Percentiles rank a stretch among this genome's conserved stretches.
phyloP scores from a whole-genome alignment of 2,797 vertebrate genomes.

The Scolopax bukidnonensis region DNA sequence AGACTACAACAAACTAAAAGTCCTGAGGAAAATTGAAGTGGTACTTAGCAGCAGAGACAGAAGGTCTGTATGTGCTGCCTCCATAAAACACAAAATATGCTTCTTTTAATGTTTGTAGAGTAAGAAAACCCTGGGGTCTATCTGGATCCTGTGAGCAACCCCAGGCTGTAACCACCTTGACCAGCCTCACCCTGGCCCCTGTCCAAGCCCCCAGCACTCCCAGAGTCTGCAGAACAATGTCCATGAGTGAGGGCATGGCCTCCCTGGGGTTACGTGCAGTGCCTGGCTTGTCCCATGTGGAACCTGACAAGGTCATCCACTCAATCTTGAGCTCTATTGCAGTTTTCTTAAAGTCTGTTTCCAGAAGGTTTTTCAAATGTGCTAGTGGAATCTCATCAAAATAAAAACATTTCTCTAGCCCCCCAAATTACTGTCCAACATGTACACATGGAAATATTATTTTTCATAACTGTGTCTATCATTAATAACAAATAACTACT shows the following conservation, averaged over 20 bases:
- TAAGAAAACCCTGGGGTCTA: neutral
- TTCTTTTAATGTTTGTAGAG: neutral
- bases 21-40: neutral
- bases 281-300: neutral
- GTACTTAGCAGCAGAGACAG: neutral
- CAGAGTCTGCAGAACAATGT: fast-evolving
- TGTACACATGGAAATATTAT: neutral
- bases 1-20: neutral
- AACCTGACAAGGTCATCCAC: neutral
- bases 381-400: neutral
- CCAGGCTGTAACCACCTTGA: neutral
- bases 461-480: neutral
- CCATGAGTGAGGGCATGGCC: neutral
- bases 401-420: neutral
- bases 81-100: neutral
- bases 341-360: neutral
- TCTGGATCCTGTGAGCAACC: neutral
- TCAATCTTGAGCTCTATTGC: neutral
- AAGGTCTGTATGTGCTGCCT: neutral
- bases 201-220: neutral
- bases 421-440: neutral
- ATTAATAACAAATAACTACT: neutral
- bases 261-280: too few relatives aligned
- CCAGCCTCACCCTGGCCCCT: neutral
- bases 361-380: neutral